Base-by-base conservation (phyloP, 2,113 vertebrate genomes). In the Struthio camelus region DNA sequence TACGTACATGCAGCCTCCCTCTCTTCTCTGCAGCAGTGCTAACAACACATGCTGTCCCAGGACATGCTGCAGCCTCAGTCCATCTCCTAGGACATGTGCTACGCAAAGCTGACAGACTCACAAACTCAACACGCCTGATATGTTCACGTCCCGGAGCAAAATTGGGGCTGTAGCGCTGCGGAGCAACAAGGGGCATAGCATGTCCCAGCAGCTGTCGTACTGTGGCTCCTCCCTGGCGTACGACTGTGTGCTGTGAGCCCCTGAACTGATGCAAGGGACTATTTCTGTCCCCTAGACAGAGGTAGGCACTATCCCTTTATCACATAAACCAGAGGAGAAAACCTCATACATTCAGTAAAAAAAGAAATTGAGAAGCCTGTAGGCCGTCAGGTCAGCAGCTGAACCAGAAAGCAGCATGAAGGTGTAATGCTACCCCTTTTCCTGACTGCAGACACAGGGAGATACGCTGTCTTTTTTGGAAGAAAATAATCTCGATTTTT, bases 171-270 rank as follows among this genome's bases (percentile, higher is more conserved):
- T 22, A 69, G 28, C 54, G 32, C 24, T 46, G 19, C 20, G 69
- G 32, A 69, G 32, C 27, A 6, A 12, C 38, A 34, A 3, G 4
- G 50, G 25, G 75, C 14, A 46, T 18, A 0, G 1, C 1, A 0
- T n/a, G 84, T 53, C 65, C 42, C 51, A n/a, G 16, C 19, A 70
- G 40, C 22, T 15, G 20, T 56, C 3, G 0, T 51, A 25, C 15
- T 22, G 7, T 0, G 0, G 8, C 9, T 40, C 30, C 42, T 84
- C 9, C 28, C 28, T 18, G 73, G 24, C 18, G 34, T 0, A 0
- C 3, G 4, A 17, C 24, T 59, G 25, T 17, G 19, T 20, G 9
- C 27, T 50, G 23, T 44, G 6, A 66, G 4, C 15, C 59, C 14
- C 62, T 66, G 44, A 79, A 25, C 38, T 85, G 38, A 50, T 16